Base-by-base conservation (phyloP, 2,797 vertebrate species). In the Premnoplex brunnescens region DNA sequence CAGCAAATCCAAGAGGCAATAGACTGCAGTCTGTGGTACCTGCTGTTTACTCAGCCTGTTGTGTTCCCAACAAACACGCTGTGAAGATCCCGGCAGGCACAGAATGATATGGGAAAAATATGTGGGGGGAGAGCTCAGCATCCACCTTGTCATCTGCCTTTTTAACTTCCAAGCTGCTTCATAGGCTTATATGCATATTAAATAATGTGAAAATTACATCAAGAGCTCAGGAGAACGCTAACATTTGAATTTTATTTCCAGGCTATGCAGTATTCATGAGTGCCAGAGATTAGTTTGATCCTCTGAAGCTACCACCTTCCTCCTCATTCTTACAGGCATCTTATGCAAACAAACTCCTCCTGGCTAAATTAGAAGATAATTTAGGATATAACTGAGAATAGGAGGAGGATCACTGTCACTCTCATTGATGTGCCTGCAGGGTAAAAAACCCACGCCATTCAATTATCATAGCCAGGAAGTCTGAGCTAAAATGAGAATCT, bases 311-410 rank as follows among this genome's bases (percentile, higher is more conserved):
- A 54, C 7, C 43, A 55, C 8, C 37, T 74, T 81, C 55, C 44
- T 41, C 43, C 72, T 68, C 55, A 73, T 52, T 75, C 41, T 51
- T 63, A 58, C n/a, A 80, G 80, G 59, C 15, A 1, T 44, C 63
- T 92, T 87, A 86, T 20, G 79, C 69, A 95, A 95, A 75, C 28
- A 27, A 94, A 81, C 8, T 64, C 15, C 37, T 81, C 24, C 59
- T 56, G 32, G 44, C 52, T 94, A 85, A 88, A 86, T 69, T 4
- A 73, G 19, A 44, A 85, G 64, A 36, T 39, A 68, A 85, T 67
- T 83, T 62, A 81, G 66, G 43, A 88, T 81, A 60, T 68, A 76
- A 71, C 36, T 48, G 62, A 77, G 67, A 68, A 85, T 0, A 74
- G 37, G 6, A 19, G 30, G 27, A 91, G 22, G 68, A 94, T 88